A percentile compares a stretch with the other conserved stretches of the same genome.
phyloP scores from a whole-genome alignment of 1,140 invertebrate genomes.

The Schlechtendalia chinensis region DNA sequence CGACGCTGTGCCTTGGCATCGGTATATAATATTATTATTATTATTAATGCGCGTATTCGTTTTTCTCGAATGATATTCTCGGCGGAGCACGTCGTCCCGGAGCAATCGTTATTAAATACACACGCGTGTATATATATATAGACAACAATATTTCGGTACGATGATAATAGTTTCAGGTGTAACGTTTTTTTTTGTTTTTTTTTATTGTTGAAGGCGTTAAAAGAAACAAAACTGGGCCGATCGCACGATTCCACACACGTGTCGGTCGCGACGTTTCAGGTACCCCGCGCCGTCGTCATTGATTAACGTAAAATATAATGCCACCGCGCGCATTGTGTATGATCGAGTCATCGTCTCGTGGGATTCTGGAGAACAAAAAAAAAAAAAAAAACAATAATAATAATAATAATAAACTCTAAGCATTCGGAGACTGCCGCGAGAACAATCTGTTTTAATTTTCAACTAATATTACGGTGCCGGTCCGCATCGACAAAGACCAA shows the following conservation, averaged over 20 bases:
- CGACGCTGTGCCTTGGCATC: not conserved
- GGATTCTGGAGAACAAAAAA: conserved; percentile 22
- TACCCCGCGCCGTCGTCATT: not conserved
- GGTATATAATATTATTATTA: conserved; percentile 17
- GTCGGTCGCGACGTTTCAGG: not conserved
- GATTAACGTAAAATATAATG: conserved; percentile 30
- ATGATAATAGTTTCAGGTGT: too few relatives aligned
- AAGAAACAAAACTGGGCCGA: conserved; percentile 6
- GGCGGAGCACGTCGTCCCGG: not conserved
- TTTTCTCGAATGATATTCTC: not conserved
- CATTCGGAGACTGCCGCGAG: not conserved
- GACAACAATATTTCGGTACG: too few relatives aligned
- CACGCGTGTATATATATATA: not conserved
- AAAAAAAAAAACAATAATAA: not conserved
- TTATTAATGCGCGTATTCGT: not conserved
- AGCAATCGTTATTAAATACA: not conserved
- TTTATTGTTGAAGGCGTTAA: not conserved
- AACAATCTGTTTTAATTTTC: conserved; percentile 29
- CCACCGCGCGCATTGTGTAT: not conserved
- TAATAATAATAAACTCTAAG: not conserved
- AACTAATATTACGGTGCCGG: not conserved
- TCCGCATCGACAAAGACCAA: not conserved
- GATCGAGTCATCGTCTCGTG: not conserved
- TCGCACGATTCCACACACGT: not conserved
- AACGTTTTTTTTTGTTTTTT: too few relatives aligned